phyloP scores from a whole-genome alignment of 35 echinoderm and acorn worm species.

The Lytechinus pictus region DNA sequence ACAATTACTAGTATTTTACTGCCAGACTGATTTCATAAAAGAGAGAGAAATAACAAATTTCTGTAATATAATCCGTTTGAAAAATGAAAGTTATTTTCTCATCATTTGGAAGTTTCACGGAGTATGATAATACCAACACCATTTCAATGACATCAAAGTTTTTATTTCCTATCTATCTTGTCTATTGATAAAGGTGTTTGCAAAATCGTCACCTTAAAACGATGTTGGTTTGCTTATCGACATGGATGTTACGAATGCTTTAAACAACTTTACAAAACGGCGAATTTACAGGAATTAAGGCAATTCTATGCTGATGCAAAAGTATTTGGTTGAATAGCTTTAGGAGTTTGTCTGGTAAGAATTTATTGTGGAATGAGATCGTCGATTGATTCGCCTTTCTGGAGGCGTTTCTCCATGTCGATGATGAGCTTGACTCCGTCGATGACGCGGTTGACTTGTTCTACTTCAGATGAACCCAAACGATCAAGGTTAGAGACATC shows the following conservation, averaged over 20 bases:
- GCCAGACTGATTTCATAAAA: neutral
- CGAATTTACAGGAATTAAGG: neutral
- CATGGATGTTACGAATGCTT: too few species aligned
- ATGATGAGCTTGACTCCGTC: constrained; percentile 79
- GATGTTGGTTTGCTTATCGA: too few species aligned
- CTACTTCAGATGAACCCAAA: constrained; percentile 89
- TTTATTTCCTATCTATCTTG: neutral
- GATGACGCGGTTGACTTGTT: constrained; percentile 96
- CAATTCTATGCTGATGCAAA: neutral
- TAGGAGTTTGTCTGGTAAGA: neutral
- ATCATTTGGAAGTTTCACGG: neutral
- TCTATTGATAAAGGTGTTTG: neutral
- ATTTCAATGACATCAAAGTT: neutral
- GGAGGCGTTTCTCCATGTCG: constrained; percentile 90
- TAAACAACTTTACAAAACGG: too few species aligned
- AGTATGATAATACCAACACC: neutral
- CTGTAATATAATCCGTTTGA: neutral
- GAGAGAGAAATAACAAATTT: neutral
- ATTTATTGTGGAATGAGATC: constrained; percentile 79
- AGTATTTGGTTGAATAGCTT: neutral
- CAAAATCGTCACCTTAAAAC: too few species aligned
- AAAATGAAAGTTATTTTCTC: neutral
- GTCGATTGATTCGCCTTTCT: constrained; percentile 86
- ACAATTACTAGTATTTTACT: neutral
- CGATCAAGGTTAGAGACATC: constrained; percentile 98